These are phyloP conservation scores for Parazoanthus swiftii DNA, from an alignment of 92 coral and sea anemone species.

Conservation along the genomic window DNA sequence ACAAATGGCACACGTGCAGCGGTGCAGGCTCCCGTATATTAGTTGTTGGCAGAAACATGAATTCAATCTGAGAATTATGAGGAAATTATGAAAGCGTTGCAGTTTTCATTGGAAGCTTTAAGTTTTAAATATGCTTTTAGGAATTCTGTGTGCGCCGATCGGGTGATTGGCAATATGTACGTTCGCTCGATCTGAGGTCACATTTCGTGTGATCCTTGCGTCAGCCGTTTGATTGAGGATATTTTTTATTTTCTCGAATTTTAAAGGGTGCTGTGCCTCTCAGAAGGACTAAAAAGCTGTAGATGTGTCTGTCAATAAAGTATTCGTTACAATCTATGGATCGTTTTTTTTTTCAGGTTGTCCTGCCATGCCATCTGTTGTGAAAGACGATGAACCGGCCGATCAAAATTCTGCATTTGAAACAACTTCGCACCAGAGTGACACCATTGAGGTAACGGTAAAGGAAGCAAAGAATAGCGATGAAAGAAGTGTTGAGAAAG, in stretches of 20 bases:
- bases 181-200: neutral
- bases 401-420: conserved; percentile 24
- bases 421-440: conserved; percentile 7
- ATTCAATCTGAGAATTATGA: neutral
- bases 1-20: conserved; percentile 38
- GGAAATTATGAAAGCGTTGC: neutral
- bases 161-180: neutral
- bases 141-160: neutral
- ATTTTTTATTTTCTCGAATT: neutral
- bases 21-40: conserved; percentile 3
- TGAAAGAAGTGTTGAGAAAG: conserved; percentile 4
- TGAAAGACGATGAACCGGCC: conserved; percentile 42
- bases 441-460: conserved; percentile 19
- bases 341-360: neutral
- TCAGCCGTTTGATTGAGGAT: neutral
- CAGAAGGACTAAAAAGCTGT: neutral
- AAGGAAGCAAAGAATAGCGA: conserved; percentile 26
- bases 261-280: neutral
- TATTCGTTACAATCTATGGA: neutral
- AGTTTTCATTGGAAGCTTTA: neutral
- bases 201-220: neutral
- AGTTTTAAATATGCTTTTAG: neutral
- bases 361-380: conserved; percentile 43
- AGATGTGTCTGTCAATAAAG: neutral
- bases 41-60: neutral